Base-by-base conservation (phyloP, 2,888 invertebrate species). In the Seira musarum region DNA sequence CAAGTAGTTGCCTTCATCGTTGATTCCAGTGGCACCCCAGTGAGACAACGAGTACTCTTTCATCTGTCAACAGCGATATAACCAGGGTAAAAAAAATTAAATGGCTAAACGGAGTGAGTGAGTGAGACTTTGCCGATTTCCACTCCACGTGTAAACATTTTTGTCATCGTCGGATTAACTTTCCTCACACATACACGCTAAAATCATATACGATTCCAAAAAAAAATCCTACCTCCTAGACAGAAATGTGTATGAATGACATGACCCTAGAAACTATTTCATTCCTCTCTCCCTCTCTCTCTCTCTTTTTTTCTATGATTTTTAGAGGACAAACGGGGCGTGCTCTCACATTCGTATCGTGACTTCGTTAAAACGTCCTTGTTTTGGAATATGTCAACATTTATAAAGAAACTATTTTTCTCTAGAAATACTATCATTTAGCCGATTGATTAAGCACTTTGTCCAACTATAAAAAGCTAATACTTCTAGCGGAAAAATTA, bases 41-140 rank as follows among this genome's bases (percentile, higher is more conserved):
- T 82, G 68, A 81, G 85, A 85, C 66, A 85, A 72, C 22, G 86
- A 84, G 78, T 86, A 86, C 75, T 86, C 86, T 75, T 86, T 86
- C 69, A 86, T 71, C 86, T 86, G 79, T 74, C 69, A 83, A 74
- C 65, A 75, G 60, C 60, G 75, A 80, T 70, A 74, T 63, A 75
- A 69, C 30, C 30, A 30, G 30, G 8, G 30, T n/a, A 79, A 57
- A 10, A 72, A 70, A 73, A 8, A 72, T 60, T 8, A 64, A 24
- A 73, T 74, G 71, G 71, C 67, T 70, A 71, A 70, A 82, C 2
- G 30, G 67, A 74, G 15, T 67, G 24, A 30, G 3, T 30, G 30
- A 30, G 30, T 30, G 30, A 30, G 69, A 30, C 30, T 30, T 8
- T 30, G 30, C 30, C 30, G 30, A 30, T 8, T 30, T 30, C 30